A percentile compares a stretch with the other conserved stretches of the same genome.
Conservation (phyloP, 2,797 vertebrate genomes). For the Aphelocoma californica region DNA sequence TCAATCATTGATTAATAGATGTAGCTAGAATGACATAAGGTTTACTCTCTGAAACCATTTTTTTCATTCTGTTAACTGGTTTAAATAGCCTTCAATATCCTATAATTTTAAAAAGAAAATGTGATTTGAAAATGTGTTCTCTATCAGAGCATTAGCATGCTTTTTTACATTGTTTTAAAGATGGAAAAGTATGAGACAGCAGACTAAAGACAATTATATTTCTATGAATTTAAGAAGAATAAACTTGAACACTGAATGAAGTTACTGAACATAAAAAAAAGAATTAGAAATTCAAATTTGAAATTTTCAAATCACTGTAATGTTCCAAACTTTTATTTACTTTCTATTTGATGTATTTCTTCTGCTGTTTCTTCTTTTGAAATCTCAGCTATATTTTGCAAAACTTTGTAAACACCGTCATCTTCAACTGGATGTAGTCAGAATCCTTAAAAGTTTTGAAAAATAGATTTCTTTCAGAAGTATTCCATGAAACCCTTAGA, state of each 20-base stretch:
- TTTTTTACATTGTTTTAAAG: not conserved
- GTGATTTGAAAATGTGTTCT: not conserved
- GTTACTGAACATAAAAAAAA: not conserved
- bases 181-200: not conserved
- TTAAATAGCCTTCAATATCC: not conserved
- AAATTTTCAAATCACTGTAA: not conserved
- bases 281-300: not conserved
- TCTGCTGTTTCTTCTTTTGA: not conserved
- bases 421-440: not conserved
- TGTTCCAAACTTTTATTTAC: not conserved
- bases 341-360: not conserved
- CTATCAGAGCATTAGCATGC: fast-evolving
- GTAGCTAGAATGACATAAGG: not conserved
- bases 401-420: not conserved
- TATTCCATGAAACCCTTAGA: not conserved
- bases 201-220: not conserved
- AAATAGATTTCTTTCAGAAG: not conserved
- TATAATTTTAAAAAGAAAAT: not conserved
- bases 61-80: not conserved
- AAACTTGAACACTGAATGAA: not conserved
- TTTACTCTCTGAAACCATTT: not conserved
- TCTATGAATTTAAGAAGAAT: not conserved
- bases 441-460: not conserved
- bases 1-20: not conserved
- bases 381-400: not conserved